phyloP scores from a whole-genome alignment of 2,113 vertebrate genomes.

The Sceloporus tristichus region DNA sequence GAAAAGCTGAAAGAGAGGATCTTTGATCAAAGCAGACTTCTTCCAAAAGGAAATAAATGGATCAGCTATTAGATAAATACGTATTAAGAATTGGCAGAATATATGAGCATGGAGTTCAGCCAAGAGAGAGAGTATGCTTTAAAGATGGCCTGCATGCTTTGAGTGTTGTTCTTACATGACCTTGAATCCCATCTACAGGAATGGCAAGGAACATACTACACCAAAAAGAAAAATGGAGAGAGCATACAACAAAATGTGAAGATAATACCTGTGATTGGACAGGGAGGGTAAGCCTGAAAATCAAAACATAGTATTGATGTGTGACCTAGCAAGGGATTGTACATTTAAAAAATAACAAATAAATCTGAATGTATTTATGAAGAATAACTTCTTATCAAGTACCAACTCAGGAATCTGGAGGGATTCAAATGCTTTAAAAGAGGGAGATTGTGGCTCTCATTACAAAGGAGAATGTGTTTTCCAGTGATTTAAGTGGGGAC shows the following conservation, averaged over 20 bases:
- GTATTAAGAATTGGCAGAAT: neutral
- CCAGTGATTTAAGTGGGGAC: neutral
- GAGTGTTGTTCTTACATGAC: constrained; percentile 1
- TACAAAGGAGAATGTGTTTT: too few relatives aligned
- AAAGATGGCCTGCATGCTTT: neutral
- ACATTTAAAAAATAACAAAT: too few relatives aligned
- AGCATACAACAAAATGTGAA: constrained; percentile 97
- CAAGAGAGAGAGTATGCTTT: neutral
- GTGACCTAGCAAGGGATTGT: neutral
- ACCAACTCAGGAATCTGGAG: neutral
- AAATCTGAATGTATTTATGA: neutral
- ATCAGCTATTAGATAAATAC: neutral
- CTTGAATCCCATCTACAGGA: constrained; percentile 80
- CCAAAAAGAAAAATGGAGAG: constrained; percentile 97
- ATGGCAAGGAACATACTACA: constrained; percentile 96
- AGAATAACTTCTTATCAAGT: neutral
- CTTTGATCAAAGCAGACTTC: neutral
- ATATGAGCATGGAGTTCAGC: neutral
- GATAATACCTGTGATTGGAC: constrained; percentile 95
- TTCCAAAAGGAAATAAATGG: neutral
- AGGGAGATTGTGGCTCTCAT: too few relatives aligned
- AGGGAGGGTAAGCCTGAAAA: constrained; percentile 91
- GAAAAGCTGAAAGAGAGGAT: neutral
- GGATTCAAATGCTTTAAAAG: too few relatives aligned
- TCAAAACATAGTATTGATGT: neutral